Conservation (phyloP, 2,888 invertebrate genomes). For the Papilio elwesi region DNA sequence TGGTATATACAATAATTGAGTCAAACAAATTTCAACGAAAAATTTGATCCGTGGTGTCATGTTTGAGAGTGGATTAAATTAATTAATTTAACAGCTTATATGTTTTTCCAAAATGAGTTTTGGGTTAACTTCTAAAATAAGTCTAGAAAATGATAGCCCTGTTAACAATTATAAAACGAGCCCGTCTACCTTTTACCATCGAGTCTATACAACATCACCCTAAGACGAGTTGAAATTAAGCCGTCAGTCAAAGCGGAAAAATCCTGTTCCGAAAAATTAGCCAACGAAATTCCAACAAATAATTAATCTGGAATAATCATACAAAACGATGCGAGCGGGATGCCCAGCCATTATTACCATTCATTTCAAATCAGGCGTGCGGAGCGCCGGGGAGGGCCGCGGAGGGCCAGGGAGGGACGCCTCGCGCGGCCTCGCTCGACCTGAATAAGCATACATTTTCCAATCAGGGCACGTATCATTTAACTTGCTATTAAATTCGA, state of each 20-base stretch:
- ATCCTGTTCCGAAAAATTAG: slow-evolving; percentile 83
- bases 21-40: neutral
- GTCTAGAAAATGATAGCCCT: slow-evolving; percentile 20
- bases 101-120: neutral
- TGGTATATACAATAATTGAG: too few species aligned
- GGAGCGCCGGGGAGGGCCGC: slow-evolving; percentile 65
- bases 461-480: slow-evolving; percentile 84
- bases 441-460: slow-evolving; percentile 85
- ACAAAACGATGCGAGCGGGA: slow-evolving; percentile 83
- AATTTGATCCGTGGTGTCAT: too few species aligned
- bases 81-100: neutral
- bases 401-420: slow-evolving; percentile 60
- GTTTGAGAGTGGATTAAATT: neutral
- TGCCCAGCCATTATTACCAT: slow-evolving; percentile 82
- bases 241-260: slow-evolving; percentile 82
- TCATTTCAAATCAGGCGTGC: slow-evolving; percentile 83
- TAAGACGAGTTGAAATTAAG: slow-evolving; percentile 77
- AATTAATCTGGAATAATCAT: slow-evolving; percentile 85
- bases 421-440: slow-evolving; percentile 64
- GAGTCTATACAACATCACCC: slow-evolving; percentile 52
- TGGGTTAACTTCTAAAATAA: neutral
- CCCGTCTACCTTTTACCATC: slow-evolving; percentile 6
- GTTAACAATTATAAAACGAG: slow-evolving; percentile 19
- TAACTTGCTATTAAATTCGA: slow-evolving; percentile 84
- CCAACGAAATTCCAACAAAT: slow-evolving; percentile 82